These are phyloP conservation scores for Corythaeola cristata DNA, from an alignment of 2,113 vertebrate genomes.

Conservation along the genomic window DNA sequence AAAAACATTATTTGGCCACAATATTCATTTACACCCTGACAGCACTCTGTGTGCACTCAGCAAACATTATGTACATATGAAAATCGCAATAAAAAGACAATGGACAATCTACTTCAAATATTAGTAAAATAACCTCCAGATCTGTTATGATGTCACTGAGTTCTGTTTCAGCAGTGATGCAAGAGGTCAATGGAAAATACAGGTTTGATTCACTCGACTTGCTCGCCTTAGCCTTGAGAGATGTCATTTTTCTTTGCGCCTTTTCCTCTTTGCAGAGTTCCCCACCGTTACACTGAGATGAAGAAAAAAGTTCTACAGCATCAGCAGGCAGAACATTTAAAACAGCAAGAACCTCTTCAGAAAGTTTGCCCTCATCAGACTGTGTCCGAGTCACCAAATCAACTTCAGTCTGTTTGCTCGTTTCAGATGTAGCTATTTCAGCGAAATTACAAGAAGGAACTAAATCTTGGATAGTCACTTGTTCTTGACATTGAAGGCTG, in stretches of 20 bases:
- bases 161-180: constrained; percentile 90
- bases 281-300: constrained; percentile 53
- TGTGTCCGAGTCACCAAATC: background rate
- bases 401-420: constrained; percentile 22
- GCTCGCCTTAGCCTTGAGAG: constrained; percentile 79
- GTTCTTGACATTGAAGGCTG: constrained; percentile 24
- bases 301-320: constrained; percentile 69
- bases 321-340: constrained; percentile 78
- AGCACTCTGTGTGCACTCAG: background rate
- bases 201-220: constrained; percentile 67
- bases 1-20: background rate
- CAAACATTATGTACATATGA: background rate
- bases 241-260: constrained; percentile 80
- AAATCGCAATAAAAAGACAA: background rate
- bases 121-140: constrained; percentile 83
- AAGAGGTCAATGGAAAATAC: constrained; percentile 89
- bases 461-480: background rate
- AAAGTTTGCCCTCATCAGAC: constrained; percentile 34
- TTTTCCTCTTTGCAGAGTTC: constrained; percentile 79
- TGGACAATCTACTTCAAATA: background rate
- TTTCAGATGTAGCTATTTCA: constrained; percentile 3
- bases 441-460: constrained; percentile 8
- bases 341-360: constrained; percentile 68
- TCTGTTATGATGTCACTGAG: constrained; percentile 86
- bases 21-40: background rate